Base-by-base conservation (phyloP, 1,140 invertebrate species). In the Metaphire vulgaris region DNA sequence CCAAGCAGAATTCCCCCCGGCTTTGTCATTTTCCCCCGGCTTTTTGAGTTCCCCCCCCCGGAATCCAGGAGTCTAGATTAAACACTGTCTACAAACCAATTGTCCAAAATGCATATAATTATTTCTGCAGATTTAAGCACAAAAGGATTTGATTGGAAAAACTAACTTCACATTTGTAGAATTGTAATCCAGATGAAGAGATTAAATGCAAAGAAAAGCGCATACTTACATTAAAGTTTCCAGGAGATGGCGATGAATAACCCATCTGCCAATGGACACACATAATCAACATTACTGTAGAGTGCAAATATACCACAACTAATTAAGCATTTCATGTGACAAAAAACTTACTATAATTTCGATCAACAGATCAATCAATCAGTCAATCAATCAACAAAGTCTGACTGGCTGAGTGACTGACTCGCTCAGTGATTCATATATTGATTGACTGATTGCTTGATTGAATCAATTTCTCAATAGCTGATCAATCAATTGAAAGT, bases 211-310 rank as follows among this genome's bases (percentile, higher is more conserved):
- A n/a, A n/a, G n/a, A n/a, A n/a, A n/a, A n/a, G n/a, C n/a, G n/a
- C n/a, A 16, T 75, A 85, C 87, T 88, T 87, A 88, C 88, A 77
- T 90, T 92, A 85, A 92, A 92, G 86, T 93, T 94, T 77, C 93
- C 93, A 76, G 93, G 93, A 72, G 93, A 95, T 78, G 93, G 93
- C 75, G 93, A 94, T 68, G 92, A 93, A 86, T 95, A 95, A 86
- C 92, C 94, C 90, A 95, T 93, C 90, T 92, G 82, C 72, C 33
- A 65, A n/a, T 2, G 31, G 26, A n/a, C 32, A 34, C 67, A 72
- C 26, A 78, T 75, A 28, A 79, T 69, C 64, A 65, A 28, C 29
- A 69, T 14, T 69, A 33, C 69, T 31, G 2, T 2, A 31, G n/a
- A 6, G 26, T 31, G 31, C 6, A 26, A 26, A 69, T 69, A 28